Evolutionary conservation across 1,140 invertebrate genomes (phyloP).

Genomic region (Scaptodrosophila lebanonensis): DNA sequence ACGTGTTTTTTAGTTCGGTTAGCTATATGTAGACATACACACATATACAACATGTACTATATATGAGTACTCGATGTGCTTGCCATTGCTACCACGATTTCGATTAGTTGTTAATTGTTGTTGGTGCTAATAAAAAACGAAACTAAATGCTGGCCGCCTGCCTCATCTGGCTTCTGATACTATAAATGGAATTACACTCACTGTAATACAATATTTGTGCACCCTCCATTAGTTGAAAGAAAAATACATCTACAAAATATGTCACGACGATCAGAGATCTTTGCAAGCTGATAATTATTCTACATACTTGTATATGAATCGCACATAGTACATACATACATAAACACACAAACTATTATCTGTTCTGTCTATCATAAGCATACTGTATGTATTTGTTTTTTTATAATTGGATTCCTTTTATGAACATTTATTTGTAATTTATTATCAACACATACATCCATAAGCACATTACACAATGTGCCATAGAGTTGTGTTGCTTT

Average conservation of each 20-base stretch:
- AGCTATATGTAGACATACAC: slow-evolving; percentile 37
- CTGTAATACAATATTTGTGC: no score
- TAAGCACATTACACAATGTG: slow-evolving; percentile 23
- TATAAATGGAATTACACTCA: no score
- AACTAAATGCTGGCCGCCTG: no score
- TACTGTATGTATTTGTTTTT: slow-evolving; percentile 28
- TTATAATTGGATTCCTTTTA: slow-evolving; percentile 59
- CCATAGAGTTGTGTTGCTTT: no score
- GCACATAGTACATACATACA: neutral
- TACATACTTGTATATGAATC: no score
- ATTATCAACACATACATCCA: slow-evolving; percentile 53
- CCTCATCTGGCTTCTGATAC: no score
- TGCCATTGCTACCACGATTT: slow-evolving; percentile 17
- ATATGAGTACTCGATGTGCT: slow-evolving; percentile 24
- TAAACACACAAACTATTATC: slow-evolving; percentile 10
- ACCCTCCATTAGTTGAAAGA: no score
- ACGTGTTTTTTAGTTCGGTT: slow-evolving; percentile 7
- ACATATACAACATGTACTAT: slow-evolving; percentile 24
- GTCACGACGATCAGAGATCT: no score
- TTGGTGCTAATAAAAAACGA: no score
- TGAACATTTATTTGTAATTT: slow-evolving; percentile 65
- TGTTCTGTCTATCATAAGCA: no score
- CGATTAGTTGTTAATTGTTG: neutral
- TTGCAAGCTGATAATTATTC: no score
- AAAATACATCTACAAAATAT: no score